These are phyloP conservation scores for Leucoptera coffeella DNA, from an alignment of 2,888 invertebrate genomes.

Conservation along the genomic window DNA sequence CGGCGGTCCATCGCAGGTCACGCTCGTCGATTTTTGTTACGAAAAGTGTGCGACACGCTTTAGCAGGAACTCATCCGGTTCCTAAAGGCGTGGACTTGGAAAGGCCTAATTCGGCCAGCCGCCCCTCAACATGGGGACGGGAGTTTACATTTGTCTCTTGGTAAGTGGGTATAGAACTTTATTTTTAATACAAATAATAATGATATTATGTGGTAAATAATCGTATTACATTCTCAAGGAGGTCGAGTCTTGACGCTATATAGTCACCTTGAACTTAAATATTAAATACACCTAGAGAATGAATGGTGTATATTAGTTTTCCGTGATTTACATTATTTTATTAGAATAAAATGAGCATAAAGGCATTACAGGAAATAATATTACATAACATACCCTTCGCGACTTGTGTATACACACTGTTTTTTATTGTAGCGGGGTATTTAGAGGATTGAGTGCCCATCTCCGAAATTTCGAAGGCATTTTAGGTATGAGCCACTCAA, in stretches of 20 bases:
- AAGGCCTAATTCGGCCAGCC: conserved; percentile 11
- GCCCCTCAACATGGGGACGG: conserved; percentile 41
- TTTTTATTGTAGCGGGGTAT: too few species aligned
- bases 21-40: conserved; percentile 30
- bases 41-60: conserved; percentile 20
- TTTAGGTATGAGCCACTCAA: too few species aligned
- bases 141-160: conserved; percentile 29
- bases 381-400: too few species aligned
- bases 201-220: too few species aligned
- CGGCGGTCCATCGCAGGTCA: conserved; percentile 39
- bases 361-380: too few species aligned
- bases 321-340: background rate
- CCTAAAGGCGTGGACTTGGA: conserved; percentile 13
- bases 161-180: conserved; percentile 16
- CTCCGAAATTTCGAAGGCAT: too few species aligned
- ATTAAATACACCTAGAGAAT: background rate
- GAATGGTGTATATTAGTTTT: background rate
- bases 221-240: too few species aligned
- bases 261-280: too few species aligned
- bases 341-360: background rate
- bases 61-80: too few species aligned
- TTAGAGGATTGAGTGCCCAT: too few species aligned
- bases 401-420: too few species aligned
- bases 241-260: too few species aligned
- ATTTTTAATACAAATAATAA: background rate